phyloP scores from a whole-genome alignment of 2,888 invertebrate genomes.

The Idaea dimidiata region DNA sequence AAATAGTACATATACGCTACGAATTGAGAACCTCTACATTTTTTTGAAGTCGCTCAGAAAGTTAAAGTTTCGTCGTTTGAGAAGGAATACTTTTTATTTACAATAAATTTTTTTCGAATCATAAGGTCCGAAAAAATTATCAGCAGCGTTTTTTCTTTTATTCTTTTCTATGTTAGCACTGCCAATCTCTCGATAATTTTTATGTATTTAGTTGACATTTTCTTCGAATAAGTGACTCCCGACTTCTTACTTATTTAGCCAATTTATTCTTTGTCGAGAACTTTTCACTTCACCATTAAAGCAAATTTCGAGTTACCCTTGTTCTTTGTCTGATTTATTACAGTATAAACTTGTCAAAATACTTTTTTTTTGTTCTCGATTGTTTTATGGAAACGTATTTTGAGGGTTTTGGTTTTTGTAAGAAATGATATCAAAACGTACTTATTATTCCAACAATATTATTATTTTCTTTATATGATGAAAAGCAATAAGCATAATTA shows the following conservation, averaged over 20 bases:
- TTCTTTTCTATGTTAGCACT: not conserved
- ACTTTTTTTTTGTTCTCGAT: not conserved
- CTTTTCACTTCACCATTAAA: not conserved
- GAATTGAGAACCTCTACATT: too few relatives aligned
- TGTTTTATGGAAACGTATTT: not conserved
- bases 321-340: not conserved
- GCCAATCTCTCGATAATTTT: not conserved
- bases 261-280: constrained; percentile 6
- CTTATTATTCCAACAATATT: too few relatives aligned
- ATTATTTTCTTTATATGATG: too few relatives aligned
- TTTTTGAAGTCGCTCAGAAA: too few relatives aligned
- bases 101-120: not conserved
- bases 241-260: constrained; percentile 1
- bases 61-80: too few relatives aligned
- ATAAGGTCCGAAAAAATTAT: not conserved
- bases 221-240: not conserved
- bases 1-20: too few relatives aligned
- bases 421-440: not conserved
- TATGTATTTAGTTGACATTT: not conserved
- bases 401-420: not conserved
- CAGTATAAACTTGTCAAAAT: not conserved
- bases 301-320: not conserved
- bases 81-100: too few relatives aligned
- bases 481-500: too few relatives aligned
- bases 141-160: not conserved